These are phyloP conservation scores for Lasius fuliginosus DNA, from an alignment of 2,888 invertebrate species.

Conservation along the genomic window DNA sequence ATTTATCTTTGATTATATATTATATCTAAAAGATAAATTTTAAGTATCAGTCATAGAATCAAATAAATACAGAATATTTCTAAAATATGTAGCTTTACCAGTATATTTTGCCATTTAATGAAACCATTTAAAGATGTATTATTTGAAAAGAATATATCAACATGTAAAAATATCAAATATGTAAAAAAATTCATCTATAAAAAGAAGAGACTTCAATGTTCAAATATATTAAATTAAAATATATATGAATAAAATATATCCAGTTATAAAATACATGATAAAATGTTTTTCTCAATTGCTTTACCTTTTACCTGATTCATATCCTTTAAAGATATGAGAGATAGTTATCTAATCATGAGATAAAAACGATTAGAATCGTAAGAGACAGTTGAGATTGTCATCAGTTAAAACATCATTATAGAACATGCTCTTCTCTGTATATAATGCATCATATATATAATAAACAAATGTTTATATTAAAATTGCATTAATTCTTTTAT, in stretches of 20 bases:
- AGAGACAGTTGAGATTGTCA: not conserved
- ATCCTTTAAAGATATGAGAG: not conserved
- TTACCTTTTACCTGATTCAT: constrained; percentile 10
- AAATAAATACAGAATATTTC: not conserved
- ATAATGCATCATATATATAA: not conserved
- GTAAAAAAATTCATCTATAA: not conserved
- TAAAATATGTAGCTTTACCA: not conserved
- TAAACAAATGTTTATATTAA: not conserved
- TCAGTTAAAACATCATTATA: not conserved
- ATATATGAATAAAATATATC: not conserved
- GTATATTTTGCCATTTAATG: not conserved
- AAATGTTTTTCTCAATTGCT: not conserved
- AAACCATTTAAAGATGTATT: not conserved
- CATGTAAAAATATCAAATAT: not conserved
- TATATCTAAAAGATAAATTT: not conserved
- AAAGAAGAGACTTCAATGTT: constrained; percentile 8
- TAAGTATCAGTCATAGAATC: not conserved
- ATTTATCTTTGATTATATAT: not conserved
- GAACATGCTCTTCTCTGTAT: not conserved
- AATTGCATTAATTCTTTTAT: not conserved
- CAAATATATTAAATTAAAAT: not conserved
- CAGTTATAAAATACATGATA: constrained; percentile 2
- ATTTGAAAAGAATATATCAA: not conserved
- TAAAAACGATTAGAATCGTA: not conserved
- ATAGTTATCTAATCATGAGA: not conserved